Conservation (phyloP, 2,797 vertebrate genomes). For the Protonibea diacanthus region DNA sequence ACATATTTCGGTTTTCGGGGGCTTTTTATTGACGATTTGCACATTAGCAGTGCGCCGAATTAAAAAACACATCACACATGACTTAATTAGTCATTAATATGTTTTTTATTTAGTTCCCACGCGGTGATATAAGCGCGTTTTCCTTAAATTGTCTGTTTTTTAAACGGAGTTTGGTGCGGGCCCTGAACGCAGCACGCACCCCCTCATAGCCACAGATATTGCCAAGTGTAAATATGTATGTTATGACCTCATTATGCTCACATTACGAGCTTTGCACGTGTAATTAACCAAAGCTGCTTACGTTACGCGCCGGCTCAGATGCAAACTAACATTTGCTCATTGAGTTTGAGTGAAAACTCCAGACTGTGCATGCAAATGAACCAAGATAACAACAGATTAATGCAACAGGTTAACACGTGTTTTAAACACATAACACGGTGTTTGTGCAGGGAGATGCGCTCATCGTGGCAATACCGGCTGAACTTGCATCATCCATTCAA, state of each 20-base stretch:
- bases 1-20: not conserved
- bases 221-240: too few species aligned
- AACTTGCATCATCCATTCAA: slow-evolving; percentile 51
- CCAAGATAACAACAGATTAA: not conserved
- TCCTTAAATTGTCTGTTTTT: not conserved
- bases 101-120: rapidly evolving
- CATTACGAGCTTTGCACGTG: rapidly evolving
- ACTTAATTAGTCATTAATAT: rapidly evolving
- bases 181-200: rapidly evolving
- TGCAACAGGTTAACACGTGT: not conserved
- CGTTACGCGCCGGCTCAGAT: not conserved
- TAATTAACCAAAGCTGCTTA: not conserved
- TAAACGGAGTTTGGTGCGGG: not conserved
- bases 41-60: not conserved
- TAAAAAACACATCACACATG: rapidly evolving
- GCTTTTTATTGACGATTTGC: too few species aligned
- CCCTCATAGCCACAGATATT: not conserved
- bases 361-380: not conserved
- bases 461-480: not conserved
- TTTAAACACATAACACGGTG: too few species aligned
- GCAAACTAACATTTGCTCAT: not conserved
- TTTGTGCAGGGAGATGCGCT: too few species aligned
- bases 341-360: not conserved
- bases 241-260: not conserved
- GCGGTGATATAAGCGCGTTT: rapidly evolving